These are phyloP conservation scores for Caenorhabditis macrosperma DNA, from an alignment of 2,888 invertebrate genomes.

Conservation along the genomic window DNA sequence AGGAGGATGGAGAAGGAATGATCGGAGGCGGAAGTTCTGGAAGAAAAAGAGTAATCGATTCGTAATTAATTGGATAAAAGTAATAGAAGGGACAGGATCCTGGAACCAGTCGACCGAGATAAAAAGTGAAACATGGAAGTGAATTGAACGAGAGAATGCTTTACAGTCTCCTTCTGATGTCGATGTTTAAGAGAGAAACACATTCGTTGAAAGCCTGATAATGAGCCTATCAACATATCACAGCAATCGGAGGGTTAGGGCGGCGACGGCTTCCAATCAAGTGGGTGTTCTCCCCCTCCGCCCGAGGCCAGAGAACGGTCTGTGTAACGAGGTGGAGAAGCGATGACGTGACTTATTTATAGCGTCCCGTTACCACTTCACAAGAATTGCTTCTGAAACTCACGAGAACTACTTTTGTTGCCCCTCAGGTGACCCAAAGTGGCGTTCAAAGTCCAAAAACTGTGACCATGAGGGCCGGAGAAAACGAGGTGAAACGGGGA, in stretches of 20 bases:
- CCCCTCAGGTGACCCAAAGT: constrained; percentile 35
- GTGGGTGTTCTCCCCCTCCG: constrained; percentile 31
- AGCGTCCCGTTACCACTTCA: neutral
- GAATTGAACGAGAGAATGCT: neutral
- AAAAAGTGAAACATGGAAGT: constrained; percentile 23
- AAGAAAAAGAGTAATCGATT: constrained; percentile 18
- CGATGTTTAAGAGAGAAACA: neutral
- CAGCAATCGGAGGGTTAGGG: constrained; percentile 15
- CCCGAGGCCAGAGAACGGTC: constrained; percentile 44
- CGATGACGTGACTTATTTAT: constrained; percentile 31
- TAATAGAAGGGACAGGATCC: constrained; percentile 21
- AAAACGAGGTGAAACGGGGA: neutral
- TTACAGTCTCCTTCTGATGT: neutral
- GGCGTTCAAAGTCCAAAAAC: constrained; percentile 31
- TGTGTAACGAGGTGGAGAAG: constrained; percentile 40
- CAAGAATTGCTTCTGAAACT: constrained; percentile 20
- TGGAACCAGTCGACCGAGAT: constrained; percentile 43
- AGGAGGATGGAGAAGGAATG: constrained; percentile 14
- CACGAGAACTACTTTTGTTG: constrained; percentile 6
- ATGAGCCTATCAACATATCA: constrained; percentile 7
- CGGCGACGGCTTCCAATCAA: constrained; percentile 24
- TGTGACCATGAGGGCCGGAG: constrained; percentile 38
- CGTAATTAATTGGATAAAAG: constrained; percentile 27
- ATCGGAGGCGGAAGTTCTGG: constrained; percentile 13
- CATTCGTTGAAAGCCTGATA: constrained; percentile 12